These are phyloP conservation scores for Sympetrum striolatum DNA, from an alignment of 2,888 invertebrate genomes.

Conservation along the genomic window DNA sequence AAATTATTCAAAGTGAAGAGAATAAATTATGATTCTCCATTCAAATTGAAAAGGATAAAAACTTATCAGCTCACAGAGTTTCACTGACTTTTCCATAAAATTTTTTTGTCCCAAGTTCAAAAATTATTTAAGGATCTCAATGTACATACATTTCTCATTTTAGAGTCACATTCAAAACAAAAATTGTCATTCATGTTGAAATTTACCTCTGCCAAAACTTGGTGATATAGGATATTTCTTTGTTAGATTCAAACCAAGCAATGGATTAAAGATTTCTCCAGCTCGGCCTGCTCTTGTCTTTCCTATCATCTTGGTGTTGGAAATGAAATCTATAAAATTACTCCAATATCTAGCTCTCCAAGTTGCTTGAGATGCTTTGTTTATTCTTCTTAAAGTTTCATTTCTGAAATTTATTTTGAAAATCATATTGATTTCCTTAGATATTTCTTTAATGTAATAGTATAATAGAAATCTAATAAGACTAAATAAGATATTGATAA, in stretches of 20 bases:
- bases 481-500: not conserved
- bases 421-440: not conserved
- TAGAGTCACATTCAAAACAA: no score
- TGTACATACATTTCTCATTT: no score
- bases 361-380: not conserved
- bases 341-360: not conserved
- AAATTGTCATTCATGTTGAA: no score
- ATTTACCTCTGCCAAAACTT: not conserved
- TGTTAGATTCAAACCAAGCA: not conserved
- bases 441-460: not conserved
- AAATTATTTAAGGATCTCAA: no score
- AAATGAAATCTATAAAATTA: not conserved
- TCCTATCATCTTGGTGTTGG: constrained; percentile 49
- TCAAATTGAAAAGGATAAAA: no score
- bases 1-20: no score
- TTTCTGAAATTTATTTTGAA: not conserved
- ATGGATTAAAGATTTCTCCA: not conserved
- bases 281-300: not conserved
- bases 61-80: no score
- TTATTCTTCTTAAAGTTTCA: not conserved
- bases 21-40: no score
- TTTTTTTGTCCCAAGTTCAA: no score
- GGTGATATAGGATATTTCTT: not conserved
- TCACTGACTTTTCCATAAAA: no score
- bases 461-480: not conserved